phyloP scores from a whole-genome alignment of 2,113 vertebrate genomes.

The Chamaea fasciata region DNA sequence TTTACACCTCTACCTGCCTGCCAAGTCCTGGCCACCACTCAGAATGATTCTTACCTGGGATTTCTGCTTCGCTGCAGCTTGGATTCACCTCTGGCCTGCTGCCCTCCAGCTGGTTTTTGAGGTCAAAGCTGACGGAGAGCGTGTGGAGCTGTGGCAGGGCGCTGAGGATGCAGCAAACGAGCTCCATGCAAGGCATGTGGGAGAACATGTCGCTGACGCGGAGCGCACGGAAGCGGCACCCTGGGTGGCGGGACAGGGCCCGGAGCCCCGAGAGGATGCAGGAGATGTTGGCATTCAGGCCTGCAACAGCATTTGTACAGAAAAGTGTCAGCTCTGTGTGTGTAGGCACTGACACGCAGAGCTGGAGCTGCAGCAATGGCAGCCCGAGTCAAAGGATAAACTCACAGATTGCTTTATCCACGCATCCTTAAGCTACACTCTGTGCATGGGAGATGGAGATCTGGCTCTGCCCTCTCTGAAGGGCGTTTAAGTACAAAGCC shows the following conservation, averaged over 20 bases:
- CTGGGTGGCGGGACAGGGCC: constrained; percentile 55
- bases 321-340: not conserved
- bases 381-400: not conserved
- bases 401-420: not conserved
- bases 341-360: not conserved
- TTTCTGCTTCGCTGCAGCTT: constrained; percentile 52
- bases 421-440: accelerated
- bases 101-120: constrained; percentile 67
- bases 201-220: constrained; percentile 75
- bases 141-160: constrained; percentile 67
- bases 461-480: not conserved
- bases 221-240: constrained; percentile 67
- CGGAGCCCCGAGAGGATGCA: constrained; percentile 72
- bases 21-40: not conserved
- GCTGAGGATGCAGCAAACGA: constrained; percentile 66
- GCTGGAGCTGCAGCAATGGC: not conserved
- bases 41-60: constrained; percentile 68
- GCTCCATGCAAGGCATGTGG: constrained; percentile 71
- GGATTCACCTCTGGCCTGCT: constrained; percentile 44
- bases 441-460: not conserved
- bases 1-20: not conserved
- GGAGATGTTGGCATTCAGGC: constrained; percentile 72
- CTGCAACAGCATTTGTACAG: constrained; percentile 54
- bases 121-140: constrained; percentile 73
- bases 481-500: accelerated